These are phyloP conservation scores for Campoplex capitator DNA, from an alignment of 2,888 invertebrate species.

Conservation along the genomic window DNA sequence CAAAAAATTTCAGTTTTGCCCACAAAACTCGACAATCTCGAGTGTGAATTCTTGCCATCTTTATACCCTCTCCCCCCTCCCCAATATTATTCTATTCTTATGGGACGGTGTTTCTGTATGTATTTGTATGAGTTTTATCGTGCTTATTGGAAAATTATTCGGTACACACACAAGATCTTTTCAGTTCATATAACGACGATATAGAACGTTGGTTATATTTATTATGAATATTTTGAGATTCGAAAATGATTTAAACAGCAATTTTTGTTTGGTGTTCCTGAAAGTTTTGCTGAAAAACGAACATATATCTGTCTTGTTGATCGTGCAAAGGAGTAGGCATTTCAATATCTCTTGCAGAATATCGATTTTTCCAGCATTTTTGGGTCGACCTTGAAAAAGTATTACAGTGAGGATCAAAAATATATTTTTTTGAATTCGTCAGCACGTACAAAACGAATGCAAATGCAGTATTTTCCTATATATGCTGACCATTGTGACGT, in stretches of 20 bases:
- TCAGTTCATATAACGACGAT: not conserved
- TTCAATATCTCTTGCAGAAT: not conserved
- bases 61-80: not conserved
- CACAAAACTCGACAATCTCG: not conserved
- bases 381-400: not conserved
- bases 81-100: too few relatives aligned
- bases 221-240: too few relatives aligned
- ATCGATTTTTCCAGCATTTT: not conserved
- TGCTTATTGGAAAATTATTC: not conserved
- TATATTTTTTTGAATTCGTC: not conserved
- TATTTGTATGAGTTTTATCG: not conserved
- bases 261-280: not conserved
- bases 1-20: not conserved
- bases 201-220: not conserved
- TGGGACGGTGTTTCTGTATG: not conserved
- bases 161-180: not conserved
- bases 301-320: not conserved
- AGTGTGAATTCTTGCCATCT: not conserved
- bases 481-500: not conserved
- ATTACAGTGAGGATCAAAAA: not conserved
- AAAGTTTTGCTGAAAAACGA: not conserved
- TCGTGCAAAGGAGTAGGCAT: not conserved
- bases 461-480: not conserved
- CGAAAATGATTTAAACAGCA: not conserved
- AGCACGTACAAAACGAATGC: not conserved